A percentile compares a stretch with the other conserved stretches of the same genome.
phyloP scores from a whole-genome alignment of 2,113 vertebrate species.

The Myrmecobius fasciatus region DNA sequence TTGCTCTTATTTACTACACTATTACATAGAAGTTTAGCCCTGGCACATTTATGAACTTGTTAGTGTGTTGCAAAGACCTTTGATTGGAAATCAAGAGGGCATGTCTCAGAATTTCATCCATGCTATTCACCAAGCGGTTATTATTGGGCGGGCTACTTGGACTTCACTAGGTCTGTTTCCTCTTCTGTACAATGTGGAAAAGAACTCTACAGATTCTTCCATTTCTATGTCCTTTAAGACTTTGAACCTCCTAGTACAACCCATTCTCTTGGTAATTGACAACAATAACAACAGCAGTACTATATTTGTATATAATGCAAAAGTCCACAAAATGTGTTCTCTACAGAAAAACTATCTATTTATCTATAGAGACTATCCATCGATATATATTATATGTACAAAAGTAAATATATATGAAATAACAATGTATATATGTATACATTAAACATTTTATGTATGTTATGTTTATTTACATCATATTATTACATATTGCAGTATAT shows the following conservation, averaged over 20 bases:
- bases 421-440: too few species aligned
- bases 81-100: background rate
- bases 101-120: background rate
- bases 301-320: background rate
- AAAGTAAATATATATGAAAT: too few species aligned
- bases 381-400: too few species aligned
- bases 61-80: background rate
- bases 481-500: too few species aligned
- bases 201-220: background rate
- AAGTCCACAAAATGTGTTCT: background rate
- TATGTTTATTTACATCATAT: too few species aligned
- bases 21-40: background rate
- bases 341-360: too few species aligned
- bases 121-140: background rate
- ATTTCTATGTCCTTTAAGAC: too few species aligned
- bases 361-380: too few species aligned
- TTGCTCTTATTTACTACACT: background rate
- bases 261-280: too few species aligned
- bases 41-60: background rate
- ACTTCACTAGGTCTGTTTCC: background rate
- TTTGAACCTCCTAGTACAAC: too few species aligned
- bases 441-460: too few species aligned
- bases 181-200: background rate
- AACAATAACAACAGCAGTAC: too few species aligned
- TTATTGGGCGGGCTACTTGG: background rate